phyloP scores from a whole-genome alignment of 2,113 vertebrate species.

The Mobula hypostoma region DNA sequence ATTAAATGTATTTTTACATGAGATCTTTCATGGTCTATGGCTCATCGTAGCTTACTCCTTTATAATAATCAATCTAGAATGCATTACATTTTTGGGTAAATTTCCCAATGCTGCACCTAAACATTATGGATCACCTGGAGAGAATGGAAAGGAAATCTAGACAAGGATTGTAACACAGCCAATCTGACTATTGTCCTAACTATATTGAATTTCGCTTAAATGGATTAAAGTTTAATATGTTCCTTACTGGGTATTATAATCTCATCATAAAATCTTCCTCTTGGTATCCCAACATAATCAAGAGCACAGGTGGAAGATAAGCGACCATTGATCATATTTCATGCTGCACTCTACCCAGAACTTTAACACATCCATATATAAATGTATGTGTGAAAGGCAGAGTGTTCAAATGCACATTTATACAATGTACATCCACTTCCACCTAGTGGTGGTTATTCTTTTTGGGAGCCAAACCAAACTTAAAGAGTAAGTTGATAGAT shows the following conservation, averaged over 20 bases:
- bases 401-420: background rate
- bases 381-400: background rate
- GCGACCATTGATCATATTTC: background rate
- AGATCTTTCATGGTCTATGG: background rate
- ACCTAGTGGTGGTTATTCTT: slow-evolving; percentile 13
- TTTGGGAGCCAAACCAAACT: background rate
- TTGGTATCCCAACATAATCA: background rate
- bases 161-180: background rate
- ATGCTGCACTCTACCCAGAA: background rate
- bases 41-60: background rate
- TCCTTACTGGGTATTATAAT: background rate
- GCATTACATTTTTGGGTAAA: background rate
- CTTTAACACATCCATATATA: no score
- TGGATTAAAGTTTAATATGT: background rate
- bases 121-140: background rate
- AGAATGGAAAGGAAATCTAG: background rate
- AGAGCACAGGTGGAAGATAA: background rate
- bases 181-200: background rate
- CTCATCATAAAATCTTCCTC: background rate
- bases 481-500: background rate
- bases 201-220: background rate
- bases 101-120: background rate
- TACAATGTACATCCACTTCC: background rate
- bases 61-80: background rate
- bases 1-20: background rate